A percentile compares a stretch with the other conserved stretches of the same genome.
These are phyloP conservation scores for Actenoides hombroni DNA, from an alignment of 2,113 vertebrate species.

Conservation along the genomic window DNA sequence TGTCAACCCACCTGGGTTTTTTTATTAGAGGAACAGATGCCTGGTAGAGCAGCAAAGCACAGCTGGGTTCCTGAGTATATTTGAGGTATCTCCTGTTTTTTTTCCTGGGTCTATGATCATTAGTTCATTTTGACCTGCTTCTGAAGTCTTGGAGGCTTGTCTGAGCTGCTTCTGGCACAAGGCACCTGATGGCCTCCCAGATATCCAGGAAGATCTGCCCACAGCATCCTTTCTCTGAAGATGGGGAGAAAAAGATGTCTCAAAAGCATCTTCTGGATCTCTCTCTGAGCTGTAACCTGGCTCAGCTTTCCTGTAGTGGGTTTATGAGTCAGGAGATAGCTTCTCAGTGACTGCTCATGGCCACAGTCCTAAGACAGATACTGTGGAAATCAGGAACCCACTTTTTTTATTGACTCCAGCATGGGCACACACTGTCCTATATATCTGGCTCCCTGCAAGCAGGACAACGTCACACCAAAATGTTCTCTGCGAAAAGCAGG, in stretches of 20 bases:
- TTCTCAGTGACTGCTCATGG: not conserved
- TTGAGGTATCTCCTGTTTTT: not conserved
- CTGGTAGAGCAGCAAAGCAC: not conserved
- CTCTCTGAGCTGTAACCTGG: not conserved
- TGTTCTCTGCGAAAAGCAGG: not conserved
- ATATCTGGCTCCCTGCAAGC: not conserved
- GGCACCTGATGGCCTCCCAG: not conserved
- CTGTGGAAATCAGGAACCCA: not conserved
- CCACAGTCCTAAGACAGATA: not conserved
- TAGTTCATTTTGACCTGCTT: not conserved
- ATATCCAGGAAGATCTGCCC: not conserved
- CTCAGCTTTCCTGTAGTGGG: not conserved
- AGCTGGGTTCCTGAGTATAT: not conserved
- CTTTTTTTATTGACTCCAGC: not conserved
- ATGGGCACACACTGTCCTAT: fast-evolving
- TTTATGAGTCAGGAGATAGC: not conserved
- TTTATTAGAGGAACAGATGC: not conserved
- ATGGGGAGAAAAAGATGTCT: not conserved
- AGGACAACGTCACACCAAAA: fast-evolving
- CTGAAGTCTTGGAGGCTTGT: not conserved
- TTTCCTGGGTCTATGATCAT: not conserved
- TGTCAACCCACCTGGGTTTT: not conserved
- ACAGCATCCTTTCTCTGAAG: not conserved
- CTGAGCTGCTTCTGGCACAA: not conserved
- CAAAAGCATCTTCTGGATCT: not conserved